Evolutionary conservation across 2,113 vertebrate genomes (phyloP).

Genomic region (Engraulis encrasicolus): DNA sequence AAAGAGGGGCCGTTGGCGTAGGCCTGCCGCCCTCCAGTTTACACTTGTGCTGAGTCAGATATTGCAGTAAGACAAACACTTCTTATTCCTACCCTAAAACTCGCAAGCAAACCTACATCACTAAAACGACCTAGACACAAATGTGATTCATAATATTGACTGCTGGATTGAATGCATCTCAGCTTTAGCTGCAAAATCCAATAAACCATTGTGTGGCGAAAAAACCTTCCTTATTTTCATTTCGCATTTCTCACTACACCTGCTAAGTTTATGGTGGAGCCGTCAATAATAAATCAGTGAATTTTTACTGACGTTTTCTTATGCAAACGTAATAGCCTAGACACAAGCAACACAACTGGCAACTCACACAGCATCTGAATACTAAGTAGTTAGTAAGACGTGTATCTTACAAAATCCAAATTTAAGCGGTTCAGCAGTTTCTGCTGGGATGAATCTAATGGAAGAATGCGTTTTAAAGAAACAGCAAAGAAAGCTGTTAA

Average conservation of each 20-base stretch:
- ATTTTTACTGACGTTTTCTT: too few species aligned
- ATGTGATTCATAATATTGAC: too few species aligned
- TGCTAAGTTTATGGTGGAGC: neutral
- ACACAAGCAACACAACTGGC: neutral
- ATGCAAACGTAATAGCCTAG: too few species aligned
- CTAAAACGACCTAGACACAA: too few species aligned
- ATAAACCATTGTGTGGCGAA: neutral
- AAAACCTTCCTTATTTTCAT: neutral
- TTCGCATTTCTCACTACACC: neutral
- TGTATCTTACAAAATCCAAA: neutral
- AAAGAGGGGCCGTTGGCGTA: neutral
- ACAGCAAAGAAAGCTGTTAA: too few species aligned
- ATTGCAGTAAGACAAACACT: too few species aligned
- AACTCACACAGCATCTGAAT: neutral
- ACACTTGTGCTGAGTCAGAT: too few species aligned
- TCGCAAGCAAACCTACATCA: too few species aligned
- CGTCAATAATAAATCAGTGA: neutral
- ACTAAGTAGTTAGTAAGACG: neutral
- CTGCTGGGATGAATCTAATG: too few species aligned
- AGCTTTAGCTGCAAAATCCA: neutral
- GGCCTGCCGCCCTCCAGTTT: too few species aligned
- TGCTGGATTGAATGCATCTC: neutral
- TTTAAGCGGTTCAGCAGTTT: neutral
- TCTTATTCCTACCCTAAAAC: too few species aligned
- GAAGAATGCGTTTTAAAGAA: too few species aligned